Evolutionary conservation across 2,888 invertebrate genomes (phyloP), one percentile per base, ranked within the genome.

Genomic region (Chloroclystis v-ata): DNA sequence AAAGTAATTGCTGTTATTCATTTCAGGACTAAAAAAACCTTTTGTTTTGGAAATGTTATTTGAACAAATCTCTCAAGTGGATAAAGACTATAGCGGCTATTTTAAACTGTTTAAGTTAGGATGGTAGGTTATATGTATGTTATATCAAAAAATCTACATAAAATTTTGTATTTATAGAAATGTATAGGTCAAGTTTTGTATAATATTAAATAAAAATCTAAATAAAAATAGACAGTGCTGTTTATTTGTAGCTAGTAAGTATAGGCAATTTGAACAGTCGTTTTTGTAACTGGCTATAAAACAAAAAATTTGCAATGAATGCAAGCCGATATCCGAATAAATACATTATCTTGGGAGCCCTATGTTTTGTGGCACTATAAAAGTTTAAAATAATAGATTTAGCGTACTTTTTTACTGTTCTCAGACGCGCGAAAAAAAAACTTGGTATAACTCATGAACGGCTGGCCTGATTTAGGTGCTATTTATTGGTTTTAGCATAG

Each of bases 181-280:
- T 78, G 73, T 78, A 74, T 78, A 80, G 75, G 69, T 70, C 63
- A 73, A 70, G 72, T 70, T 80, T 78, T 77, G 68, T 75, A 76
- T 68, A 68, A 77, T 69, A 71, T 64, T 61, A 73, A 82, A 75
- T 78, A 82, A 80, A 82, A 85, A 77, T 69, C 66, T 68, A 71
- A 78, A 82, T 85, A 85, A 85, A 85, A 86, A 85, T 85, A 82
- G 86, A 81, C 69, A 74, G 62, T 67, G 76, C 66, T 55, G 74
- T 86, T 85, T 84, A 52, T 72, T 72, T 79, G 51, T 56, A 51
- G 52, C 6, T 39, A 39, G 43, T n/a, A n/a, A n/a, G 37, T 32
- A 8, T 40, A 26, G 32, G 28, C 20, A n/a, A n/a, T n/a, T n/a
- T n/a, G n/a, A n/a, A n/a, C n/a, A n/a, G n/a, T n/a, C n/a, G n/a